These are phyloP conservation scores for Dreissena polymorpha DNA, from an alignment of 1,140 invertebrate genomes.

Conservation along the genomic window DNA sequence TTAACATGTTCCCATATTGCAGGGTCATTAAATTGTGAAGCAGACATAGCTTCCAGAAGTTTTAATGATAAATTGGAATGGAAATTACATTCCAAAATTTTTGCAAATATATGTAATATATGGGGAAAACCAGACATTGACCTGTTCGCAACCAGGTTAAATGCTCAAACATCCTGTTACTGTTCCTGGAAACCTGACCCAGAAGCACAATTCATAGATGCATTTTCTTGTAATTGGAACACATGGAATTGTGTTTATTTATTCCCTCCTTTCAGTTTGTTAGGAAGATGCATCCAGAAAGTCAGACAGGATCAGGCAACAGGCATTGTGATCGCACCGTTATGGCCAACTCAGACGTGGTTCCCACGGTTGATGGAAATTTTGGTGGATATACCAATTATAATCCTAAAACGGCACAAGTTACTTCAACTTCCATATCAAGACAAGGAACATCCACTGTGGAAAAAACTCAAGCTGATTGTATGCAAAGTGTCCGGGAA, in stretches of 20 bases:
- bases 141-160: slow-evolving; percentile 23
- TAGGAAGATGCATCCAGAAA: slow-evolving; percentile 50
- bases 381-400: too few relatives aligned
- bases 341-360: slow-evolving; percentile 58
- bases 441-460: too few relatives aligned
- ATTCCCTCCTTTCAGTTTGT: slow-evolving; percentile 61
- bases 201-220: slow-evolving; percentile 28
- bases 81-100: slow-evolving; percentile 44
- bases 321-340: slow-evolving; percentile 52
- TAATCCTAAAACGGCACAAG: too few relatives aligned
- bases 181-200: slow-evolving; percentile 44
- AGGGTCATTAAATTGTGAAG: slow-evolving; percentile 49
- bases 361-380: too few relatives aligned
- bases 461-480: too few relatives aligned
- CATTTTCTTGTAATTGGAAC: slow-evolving; percentile 29
- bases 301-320: slow-evolving; percentile 39
- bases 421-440: too few relatives aligned
- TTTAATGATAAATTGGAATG: slow-evolving; percentile 55
- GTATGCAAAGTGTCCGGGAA: too few relatives aligned
- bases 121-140: neutral
- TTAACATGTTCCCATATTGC: slow-evolving; percentile 45
- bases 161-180: neutral
- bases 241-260: slow-evolving; percentile 36
- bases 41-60: slow-evolving; percentile 48
- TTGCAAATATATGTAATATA: slow-evolving; percentile 29